phyloP scores from a whole-genome alignment of 37 sponge, comb jelly and placozoan genomes.

The Tethya wilhelma region DNA sequence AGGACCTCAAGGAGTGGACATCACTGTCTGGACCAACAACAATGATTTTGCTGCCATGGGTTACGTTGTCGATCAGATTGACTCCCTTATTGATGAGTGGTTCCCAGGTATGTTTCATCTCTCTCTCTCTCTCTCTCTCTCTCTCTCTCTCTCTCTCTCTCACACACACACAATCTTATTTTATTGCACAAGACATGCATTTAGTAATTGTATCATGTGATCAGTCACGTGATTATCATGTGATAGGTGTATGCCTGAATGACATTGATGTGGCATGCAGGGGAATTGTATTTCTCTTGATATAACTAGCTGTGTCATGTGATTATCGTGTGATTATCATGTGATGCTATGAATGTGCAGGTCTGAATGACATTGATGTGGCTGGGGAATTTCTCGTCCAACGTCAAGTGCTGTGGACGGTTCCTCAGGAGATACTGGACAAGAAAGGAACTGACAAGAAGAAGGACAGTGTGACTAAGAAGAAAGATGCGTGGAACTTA shows the following conservation, averaged over 20 bases:
- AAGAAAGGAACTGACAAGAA: background rate
- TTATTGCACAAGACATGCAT: too few species aligned
- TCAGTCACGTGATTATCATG: too few species aligned
- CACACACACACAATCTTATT: background rate
- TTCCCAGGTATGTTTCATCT: conserved; percentile 82
- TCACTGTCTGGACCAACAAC: conserved; percentile 79
- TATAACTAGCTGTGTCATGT: too few species aligned
- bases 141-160: background rate
- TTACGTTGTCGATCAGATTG: conserved; percentile 95
- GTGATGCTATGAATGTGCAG: conserved; percentile 10
- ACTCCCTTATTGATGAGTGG: conserved; percentile 96
- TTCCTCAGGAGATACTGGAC: conserved; percentile 42
- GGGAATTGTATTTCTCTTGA: background rate
- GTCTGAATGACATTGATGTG: conserved; percentile 79
- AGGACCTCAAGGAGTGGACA: conserved; percentile 71
- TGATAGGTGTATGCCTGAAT: background rate
- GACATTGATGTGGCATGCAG: background rate
- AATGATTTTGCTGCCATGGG: conserved; percentile 88
- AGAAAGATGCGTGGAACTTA: conserved; percentile 7
- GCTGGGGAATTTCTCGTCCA: conserved; percentile 70
- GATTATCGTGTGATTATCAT: too few species aligned
- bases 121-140: background rate
- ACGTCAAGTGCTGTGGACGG: conserved; percentile 69
- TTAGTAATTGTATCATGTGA: too few species aligned
- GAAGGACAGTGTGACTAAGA: background rate